Base-by-base conservation (phyloP, 2,113 vertebrate species). In the Felis chaus region DNA sequence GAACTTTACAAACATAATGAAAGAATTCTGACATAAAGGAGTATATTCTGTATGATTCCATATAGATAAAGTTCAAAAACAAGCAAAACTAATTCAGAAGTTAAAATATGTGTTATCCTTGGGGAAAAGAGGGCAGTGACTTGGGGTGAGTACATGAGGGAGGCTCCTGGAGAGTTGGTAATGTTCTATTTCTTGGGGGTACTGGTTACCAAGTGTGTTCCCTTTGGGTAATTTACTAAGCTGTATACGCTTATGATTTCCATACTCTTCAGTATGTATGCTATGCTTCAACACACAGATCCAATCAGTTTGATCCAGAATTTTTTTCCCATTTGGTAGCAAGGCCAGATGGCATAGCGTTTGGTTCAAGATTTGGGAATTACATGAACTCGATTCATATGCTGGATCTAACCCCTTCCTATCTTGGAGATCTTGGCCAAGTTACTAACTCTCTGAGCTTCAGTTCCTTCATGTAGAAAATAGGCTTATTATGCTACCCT, bases 11-110 rank as follows among this genome's bases (percentile, higher is more conserved):
- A 84, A 90, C 29, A 85, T 65, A 81, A 80, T 66, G n/a, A 45
- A 79, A 82, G 39, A 61, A 55, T 31, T 7, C 21, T 18, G 18
- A 55, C n/a, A 80, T 53, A 31, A 91, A 91, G 33, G 79, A 45
- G n/a, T 76, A 25, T 27, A 27, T 76, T 74, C 66, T 89, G n/a
- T 83, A n/a, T 82, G 29, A 68, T 81, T n/a, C 45, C 41, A 45
- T 73, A 88, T 88, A 65, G 73, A 88, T 88, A n/a, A 65, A 87
- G 82, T 57, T 91, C 31, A 66, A 61, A 96, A 68, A 50, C 57
- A 94, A 63, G 25, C 9, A 71, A 88, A 92, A 92, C 7, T 12
- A 88, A 82, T 82, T 88, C 18, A 39, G 39, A 63, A 45, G 29
- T 82, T 45, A 74, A 29, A 65, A 14, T 81, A 29, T 50, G 57